Percentiles rank a stretch among this genome's conserved stretches.
These are phyloP conservation scores for Beris chalybata DNA, from an alignment of 2,888 invertebrate species.

Conservation along the genomic window DNA sequence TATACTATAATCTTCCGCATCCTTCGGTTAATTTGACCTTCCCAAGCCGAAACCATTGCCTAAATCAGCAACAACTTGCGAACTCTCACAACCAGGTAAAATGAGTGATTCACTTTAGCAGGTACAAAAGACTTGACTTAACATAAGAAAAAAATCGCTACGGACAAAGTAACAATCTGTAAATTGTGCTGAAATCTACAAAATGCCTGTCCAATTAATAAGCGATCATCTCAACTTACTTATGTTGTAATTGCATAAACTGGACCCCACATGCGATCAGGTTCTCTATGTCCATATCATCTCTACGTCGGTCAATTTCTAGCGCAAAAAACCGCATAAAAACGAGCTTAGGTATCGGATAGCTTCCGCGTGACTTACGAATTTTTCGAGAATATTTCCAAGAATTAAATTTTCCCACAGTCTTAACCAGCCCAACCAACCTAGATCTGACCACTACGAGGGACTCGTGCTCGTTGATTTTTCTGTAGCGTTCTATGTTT, in stretches of 20 bases:
- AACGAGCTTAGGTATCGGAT: conserved; percentile 28
- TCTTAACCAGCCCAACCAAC: neutral
- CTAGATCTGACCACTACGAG: conserved; percentile 9
- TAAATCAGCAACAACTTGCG: too few species aligned
- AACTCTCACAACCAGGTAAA: too few species aligned
- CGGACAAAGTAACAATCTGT: too few species aligned
- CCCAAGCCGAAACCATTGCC: too few species aligned
- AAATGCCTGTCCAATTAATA: too few species aligned
- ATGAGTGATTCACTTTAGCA: too few species aligned
- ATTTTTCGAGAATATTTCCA: conserved; percentile 43
- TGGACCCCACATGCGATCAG: conserved; percentile 28
- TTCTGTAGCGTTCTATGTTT: neutral
- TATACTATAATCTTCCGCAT: too few species aligned
- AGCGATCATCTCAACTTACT: conserved; percentile 10
- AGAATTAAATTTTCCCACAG: conserved; percentile 44
- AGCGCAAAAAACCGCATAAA: neutral
- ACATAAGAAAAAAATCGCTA: too few species aligned
- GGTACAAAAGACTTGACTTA: too few species aligned
- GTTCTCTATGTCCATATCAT: conserved; percentile 18
- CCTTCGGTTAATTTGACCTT: too few species aligned
- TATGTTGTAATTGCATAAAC: conserved; percentile 11
- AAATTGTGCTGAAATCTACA: too few species aligned
- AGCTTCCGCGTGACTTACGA: conserved; percentile 32
- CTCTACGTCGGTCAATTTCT: conserved; percentile 6
- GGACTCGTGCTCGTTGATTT: conserved; percentile 24